A percentile compares a stretch with the other conserved stretches of the same genome.
Evolutionary conservation across 2,888 invertebrate species (phyloP).

Genomic region (Hipparchia semele): DNA sequence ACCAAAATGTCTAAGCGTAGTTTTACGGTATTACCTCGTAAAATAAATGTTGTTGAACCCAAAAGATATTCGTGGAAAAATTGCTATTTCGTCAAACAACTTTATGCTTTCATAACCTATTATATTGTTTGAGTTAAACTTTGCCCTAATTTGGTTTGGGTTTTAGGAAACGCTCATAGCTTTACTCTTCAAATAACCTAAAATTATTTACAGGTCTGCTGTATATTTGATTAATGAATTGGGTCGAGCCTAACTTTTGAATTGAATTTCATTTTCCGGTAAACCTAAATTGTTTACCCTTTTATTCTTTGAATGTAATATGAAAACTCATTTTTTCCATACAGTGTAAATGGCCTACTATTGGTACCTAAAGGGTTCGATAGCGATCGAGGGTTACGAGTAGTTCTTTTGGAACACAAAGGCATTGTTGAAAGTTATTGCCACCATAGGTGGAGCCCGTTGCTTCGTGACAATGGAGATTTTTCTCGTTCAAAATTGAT

Average conservation of each 20-base stretch:
- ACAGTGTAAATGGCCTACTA: conserved; percentile 67
- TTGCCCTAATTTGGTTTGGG: not conserved
- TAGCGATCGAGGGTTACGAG: conserved; percentile 60
- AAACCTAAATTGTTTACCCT: not conserved
- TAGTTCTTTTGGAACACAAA: conserved; percentile 70
- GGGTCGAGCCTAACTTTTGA: not conserved
- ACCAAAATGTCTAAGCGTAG: not conserved
- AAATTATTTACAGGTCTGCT: too few species aligned
- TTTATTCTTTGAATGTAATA: too few species aligned
- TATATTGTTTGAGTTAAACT: not conserved
- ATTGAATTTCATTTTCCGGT: not conserved
- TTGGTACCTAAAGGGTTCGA: conserved; percentile 60
- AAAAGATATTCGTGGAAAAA: conserved; percentile 17
- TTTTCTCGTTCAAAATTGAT: conserved; percentile 32
- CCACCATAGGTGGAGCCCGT: conserved; percentile 59
- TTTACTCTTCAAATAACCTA: not conserved
- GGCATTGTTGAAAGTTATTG: conserved; percentile 71
- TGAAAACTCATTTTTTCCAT: conserved; percentile 42
- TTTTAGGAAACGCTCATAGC: not conserved
- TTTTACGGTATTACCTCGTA: conserved; percentile 13
- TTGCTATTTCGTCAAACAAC: conserved; percentile 1
- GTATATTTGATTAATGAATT: not conserved
- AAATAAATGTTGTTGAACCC: conserved; percentile 14
- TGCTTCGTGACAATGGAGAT: conserved; percentile 41
- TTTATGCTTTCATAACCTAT: not conserved